Base-by-base conservation (phyloP, 2,888 invertebrate genomes). In the Hemicrepidius hirtus region DNA sequence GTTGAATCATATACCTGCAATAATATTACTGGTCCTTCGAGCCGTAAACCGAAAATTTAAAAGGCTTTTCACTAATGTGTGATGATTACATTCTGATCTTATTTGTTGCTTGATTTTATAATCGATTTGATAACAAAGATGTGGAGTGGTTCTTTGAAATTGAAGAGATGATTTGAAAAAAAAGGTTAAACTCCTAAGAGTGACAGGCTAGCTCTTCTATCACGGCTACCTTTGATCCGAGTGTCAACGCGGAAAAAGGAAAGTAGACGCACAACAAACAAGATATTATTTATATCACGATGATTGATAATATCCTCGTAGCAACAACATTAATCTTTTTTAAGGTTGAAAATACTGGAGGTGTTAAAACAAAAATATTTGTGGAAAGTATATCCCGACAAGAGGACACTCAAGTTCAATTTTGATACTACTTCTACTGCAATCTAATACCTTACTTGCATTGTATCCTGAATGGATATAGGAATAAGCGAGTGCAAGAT, bases 391-490 rank as follows among this genome's bases (percentile, higher is more conserved):
- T 3, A 1, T 18, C 3, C 46, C 46, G 46, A 40, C 46, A 16
- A 46, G 20, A 4, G 24, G 13, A 53, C n/a, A 13, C 53, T 12
- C 53, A 53, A 53, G 53, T 53, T 49, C 32, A 9, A 24, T 3
- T 28, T 49, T 21, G 53, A 53, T 53, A 65, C 49, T 53, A 65
- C 49, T 53, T 13, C 0, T n/a, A 20, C 20, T 65, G 50, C 37
- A 37, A 65, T 50, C 35, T 65, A 65, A 65, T 50, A 65, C 37
- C n/a, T n/a, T 50, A 65, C 44, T 46, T 53, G 64, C 49, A 65
- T 65, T 53, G 49, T 50, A 65, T 50, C 50, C 37, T 10, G 50
- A 49, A 50, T 65, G 18, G 32, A 13, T 28, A 18, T 28, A 18
- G 21, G 35, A 2, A 37, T 65, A 65, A 65, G 40, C 28, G 66